Conservation (phyloP, 2,113 vertebrate genomes). For the Cnemophilus loriae region DNA sequence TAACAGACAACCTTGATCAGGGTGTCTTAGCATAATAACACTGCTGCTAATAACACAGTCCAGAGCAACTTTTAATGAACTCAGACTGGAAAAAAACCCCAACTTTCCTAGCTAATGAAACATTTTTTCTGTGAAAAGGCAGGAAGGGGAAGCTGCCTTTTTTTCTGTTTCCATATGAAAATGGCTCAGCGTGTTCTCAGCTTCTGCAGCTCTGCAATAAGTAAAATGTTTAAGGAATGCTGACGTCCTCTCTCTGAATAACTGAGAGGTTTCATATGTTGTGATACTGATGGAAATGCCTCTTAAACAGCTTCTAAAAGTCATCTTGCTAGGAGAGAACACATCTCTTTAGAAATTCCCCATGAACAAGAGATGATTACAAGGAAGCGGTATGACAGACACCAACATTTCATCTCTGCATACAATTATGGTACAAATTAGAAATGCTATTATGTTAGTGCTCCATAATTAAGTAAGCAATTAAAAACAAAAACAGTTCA, state of each 20-base stretch:
- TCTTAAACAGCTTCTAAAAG: conserved; percentile 59
- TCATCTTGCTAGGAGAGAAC: conserved; percentile 67
- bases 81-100: not conserved
- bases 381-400: conserved; percentile 71
- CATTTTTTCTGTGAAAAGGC: not conserved
- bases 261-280: conserved; percentile 28
- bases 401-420: conserved; percentile 82
- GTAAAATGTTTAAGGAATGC: conserved; percentile 17
- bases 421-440: conserved; percentile 80
- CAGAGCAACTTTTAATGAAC: conserved; percentile 46
- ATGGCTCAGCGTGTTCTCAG: not conserved
- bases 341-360: conserved; percentile 73
- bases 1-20: not conserved
- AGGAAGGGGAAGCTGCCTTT: not conserved
- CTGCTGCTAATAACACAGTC: not conserved
- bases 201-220: not conserved
- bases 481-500: conserved; percentile 84
- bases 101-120: not conserved
- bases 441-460: conserved; percentile 79
- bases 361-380: conserved; percentile 74
- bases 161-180: not conserved
- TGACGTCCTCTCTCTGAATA: not conserved
- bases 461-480: conserved; percentile 83
- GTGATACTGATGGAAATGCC: conserved; percentile 37
- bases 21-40: not conserved